phyloP scores from a whole-genome alignment of 2,113 vertebrate genomes.

The Dicaeum eximium region DNA sequence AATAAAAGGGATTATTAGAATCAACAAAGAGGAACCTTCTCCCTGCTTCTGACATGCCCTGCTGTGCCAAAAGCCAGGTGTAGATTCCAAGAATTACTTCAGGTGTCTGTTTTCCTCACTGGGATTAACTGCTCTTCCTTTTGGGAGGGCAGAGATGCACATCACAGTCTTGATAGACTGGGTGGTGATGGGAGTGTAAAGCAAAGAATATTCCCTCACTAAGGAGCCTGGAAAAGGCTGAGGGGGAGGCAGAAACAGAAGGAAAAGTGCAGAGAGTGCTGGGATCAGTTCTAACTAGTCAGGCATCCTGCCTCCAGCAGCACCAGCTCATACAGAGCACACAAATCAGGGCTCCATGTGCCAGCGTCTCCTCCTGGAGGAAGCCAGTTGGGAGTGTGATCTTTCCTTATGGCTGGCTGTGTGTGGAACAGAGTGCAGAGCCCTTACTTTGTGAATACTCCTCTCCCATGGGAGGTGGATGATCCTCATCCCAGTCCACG shows the following conservation, averaged over 20 bases:
- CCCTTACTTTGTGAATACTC: slow-evolving; percentile 89
- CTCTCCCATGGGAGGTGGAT: slow-evolving; percentile 93
- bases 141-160: not conserved
- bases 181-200: not conserved
- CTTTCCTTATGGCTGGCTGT: not conserved
- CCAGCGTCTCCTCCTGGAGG: not conserved
- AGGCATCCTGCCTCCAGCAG: not conserved
- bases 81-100: not conserved
- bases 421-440: not conserved
- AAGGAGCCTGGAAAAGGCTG: not conserved
- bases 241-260: not conserved
- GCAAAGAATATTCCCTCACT: not conserved
- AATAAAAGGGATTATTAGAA: not conserved
- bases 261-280: not conserved
- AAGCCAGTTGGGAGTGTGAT: not conserved
- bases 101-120: not conserved
- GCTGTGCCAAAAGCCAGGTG: not conserved
- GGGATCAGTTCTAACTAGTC: not conserved
- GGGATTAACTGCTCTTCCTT: not conserved
- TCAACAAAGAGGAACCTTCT: not conserved
- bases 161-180: not conserved
- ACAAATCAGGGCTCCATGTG: not conserved
- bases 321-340: not conserved
- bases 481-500: slow-evolving; percentile 96
- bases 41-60: not conserved